Evolutionary conservation across 1,140 invertebrate species (phyloP).

Genomic region (Sycophaga agraensis): DNA sequence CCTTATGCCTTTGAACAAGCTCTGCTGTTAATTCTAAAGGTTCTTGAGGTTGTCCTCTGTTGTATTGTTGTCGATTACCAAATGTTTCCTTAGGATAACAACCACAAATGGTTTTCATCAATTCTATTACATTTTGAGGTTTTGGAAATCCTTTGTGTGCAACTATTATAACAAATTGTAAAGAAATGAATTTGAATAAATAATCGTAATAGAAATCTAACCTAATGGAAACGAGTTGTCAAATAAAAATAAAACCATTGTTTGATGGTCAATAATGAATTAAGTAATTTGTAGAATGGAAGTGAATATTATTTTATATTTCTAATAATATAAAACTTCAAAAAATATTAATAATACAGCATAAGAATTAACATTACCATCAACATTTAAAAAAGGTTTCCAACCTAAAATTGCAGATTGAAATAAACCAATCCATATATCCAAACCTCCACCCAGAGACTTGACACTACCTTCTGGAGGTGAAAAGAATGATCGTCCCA

Average conservation of each 20-base stretch:
- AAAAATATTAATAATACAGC: not conserved
- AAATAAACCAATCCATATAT: slow-evolving; percentile 73
- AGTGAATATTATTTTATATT: not conserved
- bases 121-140: slow-evolving; percentile 53
- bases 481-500: slow-evolving; percentile 61
- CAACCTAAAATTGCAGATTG: slow-evolving; percentile 74
- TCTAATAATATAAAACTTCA: not conserved
- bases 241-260: too few species aligned
- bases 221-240: too few species aligned
- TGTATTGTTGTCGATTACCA: slow-evolving; percentile 4
- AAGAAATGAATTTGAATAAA: too few species aligned
- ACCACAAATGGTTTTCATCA: slow-evolving; percentile 33
- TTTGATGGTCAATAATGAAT: too few species aligned
- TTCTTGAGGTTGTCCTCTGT: not conserved
- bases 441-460: slow-evolving; percentile 63
- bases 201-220: too few species aligned
- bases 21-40: not conserved
- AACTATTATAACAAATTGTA: slow-evolving; percentile 51
- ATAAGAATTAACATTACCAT: slow-evolving; percentile 58
- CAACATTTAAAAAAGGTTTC: slow-evolving; percentile 73
- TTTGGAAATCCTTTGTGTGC: slow-evolving; percentile 70
- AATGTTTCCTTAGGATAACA: not conserved
- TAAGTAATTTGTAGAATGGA: not conserved
- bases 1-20: not conserved
- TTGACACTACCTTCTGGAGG: slow-evolving; percentile 32